These are phyloP conservation scores for Heliconius melpomene DNA, from an alignment of 1,140 invertebrate genomes.

Conservation along the genomic window DNA sequence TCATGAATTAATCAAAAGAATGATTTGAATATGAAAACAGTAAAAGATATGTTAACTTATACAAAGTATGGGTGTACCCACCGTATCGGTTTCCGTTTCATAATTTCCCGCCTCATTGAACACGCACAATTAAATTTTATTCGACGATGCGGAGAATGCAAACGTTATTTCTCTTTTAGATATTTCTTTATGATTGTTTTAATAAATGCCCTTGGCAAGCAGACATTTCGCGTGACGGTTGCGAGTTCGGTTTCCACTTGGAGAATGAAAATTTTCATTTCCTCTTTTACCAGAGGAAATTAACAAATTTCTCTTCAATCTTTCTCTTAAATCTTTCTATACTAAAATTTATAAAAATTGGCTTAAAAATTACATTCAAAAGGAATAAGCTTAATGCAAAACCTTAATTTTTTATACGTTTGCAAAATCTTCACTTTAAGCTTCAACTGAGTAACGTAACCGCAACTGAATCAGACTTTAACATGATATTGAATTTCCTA, in stretches of 20 bases:
- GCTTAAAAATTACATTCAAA: too few relatives aligned
- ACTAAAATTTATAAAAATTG: too few relatives aligned
- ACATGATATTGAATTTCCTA: not conserved
- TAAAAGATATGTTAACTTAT: too few relatives aligned
- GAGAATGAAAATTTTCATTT: too few relatives aligned
- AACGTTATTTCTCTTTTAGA: not conserved
- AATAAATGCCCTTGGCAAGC: too few relatives aligned
- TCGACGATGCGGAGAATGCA: not conserved
- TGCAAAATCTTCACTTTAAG: not conserved
- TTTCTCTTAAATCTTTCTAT: too few relatives aligned
- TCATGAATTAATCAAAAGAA: too few relatives aligned
- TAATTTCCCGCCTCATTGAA: not conserved
- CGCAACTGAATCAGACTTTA: not conserved
- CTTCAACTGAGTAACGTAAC: not conserved
- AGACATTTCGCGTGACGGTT: not conserved
- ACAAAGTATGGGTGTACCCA: too few relatives aligned
- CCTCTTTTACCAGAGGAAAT: fast-evolving
- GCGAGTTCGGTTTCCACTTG: too few relatives aligned
- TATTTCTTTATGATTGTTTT: not conserved
- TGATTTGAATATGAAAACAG: too few relatives aligned
- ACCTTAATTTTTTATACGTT: not conserved
- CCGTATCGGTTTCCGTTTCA: not conserved
- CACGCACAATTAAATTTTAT: not conserved
- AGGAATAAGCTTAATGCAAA: not conserved
- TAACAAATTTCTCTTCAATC: too few relatives aligned